These are phyloP conservation scores for Melinaea menophilus DNA, from an alignment of 2,888 invertebrate genomes.

Conservation along the genomic window DNA sequence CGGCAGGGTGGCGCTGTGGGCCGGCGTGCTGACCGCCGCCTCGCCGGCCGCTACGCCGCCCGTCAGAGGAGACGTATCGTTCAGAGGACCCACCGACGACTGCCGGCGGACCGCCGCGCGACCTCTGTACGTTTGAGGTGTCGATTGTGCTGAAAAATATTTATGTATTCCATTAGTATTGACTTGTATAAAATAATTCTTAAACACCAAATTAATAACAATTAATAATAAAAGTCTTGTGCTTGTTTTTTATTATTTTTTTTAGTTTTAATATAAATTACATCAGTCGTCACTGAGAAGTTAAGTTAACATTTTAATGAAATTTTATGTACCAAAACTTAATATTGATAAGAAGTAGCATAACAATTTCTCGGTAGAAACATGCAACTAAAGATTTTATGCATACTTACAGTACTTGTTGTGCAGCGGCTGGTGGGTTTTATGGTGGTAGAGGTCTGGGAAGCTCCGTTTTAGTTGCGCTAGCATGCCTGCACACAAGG, in stretches of 20 bases:
- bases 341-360: conserved; percentile 3
- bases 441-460: conserved; percentile 88
- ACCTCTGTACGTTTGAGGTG: conserved; percentile 79
- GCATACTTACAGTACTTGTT: conserved; percentile 82
- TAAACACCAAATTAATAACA: background rate
- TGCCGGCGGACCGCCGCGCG: conserved; percentile 79
- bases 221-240: too few species aligned
- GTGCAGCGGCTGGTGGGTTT: conserved; percentile 86
- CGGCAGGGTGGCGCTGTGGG: conserved; percentile 71
- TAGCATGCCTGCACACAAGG: conserved; percentile 88
- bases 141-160: conserved; percentile 79
- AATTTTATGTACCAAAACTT: conserved; percentile 7
- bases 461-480: conserved; percentile 93
- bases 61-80: conserved; percentile 73
- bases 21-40: conserved; percentile 67
- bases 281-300: too few species aligned
- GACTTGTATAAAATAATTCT: background rate
- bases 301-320: conserved; percentile 5
- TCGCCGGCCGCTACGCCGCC: conserved; percentile 58
- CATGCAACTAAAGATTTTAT: conserved; percentile 51
- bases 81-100: conserved; percentile 79
- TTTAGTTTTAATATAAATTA: too few species aligned
- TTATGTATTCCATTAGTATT: background rate
- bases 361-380: conserved; percentile 21
- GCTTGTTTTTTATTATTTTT: too few species aligned